A percentile compares a stretch with the other conserved stretches of the same genome.
These are phyloP conservation scores for Glareola pratincola DNA, from an alignment of 2,113 vertebrate genomes.

Conservation along the genomic window DNA sequence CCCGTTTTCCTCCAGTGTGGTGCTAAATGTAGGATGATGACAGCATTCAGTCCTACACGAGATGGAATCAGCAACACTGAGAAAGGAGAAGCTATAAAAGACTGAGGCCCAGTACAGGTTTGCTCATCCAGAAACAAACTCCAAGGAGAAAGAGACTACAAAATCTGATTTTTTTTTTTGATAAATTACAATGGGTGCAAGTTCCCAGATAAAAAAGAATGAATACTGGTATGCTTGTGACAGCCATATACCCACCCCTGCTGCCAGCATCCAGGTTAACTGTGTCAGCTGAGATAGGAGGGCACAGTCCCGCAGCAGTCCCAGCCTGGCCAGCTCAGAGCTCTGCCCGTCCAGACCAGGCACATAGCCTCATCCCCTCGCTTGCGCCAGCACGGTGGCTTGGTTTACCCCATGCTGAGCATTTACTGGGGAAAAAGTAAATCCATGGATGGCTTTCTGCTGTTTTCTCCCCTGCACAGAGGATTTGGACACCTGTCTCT, in stretches of 20 bases:
- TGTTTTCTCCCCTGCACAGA: background rate
- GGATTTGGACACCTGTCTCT: background rate
- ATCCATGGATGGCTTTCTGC: background rate
- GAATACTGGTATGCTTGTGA: background rate
- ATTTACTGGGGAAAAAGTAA: background rate
- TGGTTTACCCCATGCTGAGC: background rate
- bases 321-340: background rate
- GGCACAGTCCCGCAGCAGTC: background rate
- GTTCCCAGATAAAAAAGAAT: background rate
- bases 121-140: background rate
- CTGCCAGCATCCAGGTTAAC: background rate
- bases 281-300: background rate
- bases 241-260: accelerated
- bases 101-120: background rate
- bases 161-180: background rate
- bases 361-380: background rate
- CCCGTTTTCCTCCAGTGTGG: accelerated
- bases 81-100: background rate
- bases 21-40: background rate
- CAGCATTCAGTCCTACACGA: background rate
- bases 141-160: background rate
- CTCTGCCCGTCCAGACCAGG: background rate
- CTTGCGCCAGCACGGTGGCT: background rate
- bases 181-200: background rate
- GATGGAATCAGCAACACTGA: background rate